Base-by-base conservation (phyloP, 92 coral and sea anemone species). In the Porites cylindrica region DNA sequence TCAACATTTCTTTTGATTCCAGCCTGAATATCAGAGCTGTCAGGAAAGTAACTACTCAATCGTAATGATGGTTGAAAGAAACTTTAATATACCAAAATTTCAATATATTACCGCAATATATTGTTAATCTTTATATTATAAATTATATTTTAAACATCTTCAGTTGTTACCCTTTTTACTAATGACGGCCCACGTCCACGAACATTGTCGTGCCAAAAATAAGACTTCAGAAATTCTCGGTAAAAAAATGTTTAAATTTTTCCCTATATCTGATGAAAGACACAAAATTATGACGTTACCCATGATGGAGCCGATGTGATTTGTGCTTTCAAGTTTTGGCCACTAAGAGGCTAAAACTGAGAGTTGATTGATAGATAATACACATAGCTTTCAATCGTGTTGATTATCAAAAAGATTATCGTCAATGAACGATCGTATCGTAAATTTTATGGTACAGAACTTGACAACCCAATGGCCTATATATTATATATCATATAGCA, bases 31-130 rank as follows among this genome's bases (percentile, higher is more conserved):
- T 38, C 47, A 38, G 47, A 38, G 47, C 47, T 38, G 0, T 38
- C 6, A 38, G 47, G 47, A 38, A 38, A 38, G 47, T 6, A 38
- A 38, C 47, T 38, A 4, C 47, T 38, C 5, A 38, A 38, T 0
- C 7, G 47, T 38, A 38, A 4, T 38, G 47, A 38, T 38, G 47
- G 5, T 38, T 38, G 7, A 38, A 38, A 38, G 43, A 2, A 19
- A 32, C 54, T 78, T 78, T 70, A 70, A 70, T 70, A 0, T 1
- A 56, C 1, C 1, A 76, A 53, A 76, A 62, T n/a, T 38, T 38
- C 58, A 61, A 50, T 79, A 65, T 78, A 63, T 65, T 63, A 29
- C 20, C 10, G 50, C 50, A 43, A 78, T 78, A 11, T 43, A 62
- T 38, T 20, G 56, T 51, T 51, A 5, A 72, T 65, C 14, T 51